Percentiles rank a stretch among this genome's conserved stretches.
Evolutionary conservation across 1,140 invertebrate genomes (phyloP).

Genomic region (Amyelois transitella): DNA sequence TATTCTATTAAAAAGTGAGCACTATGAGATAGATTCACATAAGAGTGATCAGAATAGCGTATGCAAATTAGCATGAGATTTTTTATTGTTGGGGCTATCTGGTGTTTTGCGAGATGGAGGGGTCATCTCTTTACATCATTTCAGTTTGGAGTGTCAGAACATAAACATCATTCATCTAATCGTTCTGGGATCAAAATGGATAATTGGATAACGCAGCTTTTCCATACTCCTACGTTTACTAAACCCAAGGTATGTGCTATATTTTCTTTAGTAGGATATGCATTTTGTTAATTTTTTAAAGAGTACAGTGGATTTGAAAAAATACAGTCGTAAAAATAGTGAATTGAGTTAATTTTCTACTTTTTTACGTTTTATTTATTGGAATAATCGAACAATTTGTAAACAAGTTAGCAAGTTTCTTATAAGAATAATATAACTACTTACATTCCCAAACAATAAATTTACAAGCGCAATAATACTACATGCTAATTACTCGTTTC

Average conservation of each 20-base stretch:
- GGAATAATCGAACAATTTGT: too few relatives aligned
- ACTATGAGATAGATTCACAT: constrained; percentile 17
- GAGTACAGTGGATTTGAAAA: too few relatives aligned
- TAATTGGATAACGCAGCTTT: constrained; percentile 62
- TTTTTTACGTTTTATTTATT: too few relatives aligned
- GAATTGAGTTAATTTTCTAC: too few relatives aligned
- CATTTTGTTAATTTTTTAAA: too few relatives aligned
- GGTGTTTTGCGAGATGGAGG: constrained; percentile 55
- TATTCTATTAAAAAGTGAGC: neutral
- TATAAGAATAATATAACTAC: too few relatives aligned
- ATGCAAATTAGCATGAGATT: constrained; percentile 47
- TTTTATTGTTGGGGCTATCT: constrained; percentile 61
- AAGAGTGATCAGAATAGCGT: constrained; percentile 23
- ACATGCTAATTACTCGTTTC: too few relatives aligned
- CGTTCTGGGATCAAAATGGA: constrained; percentile 30
- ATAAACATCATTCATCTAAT: constrained; percentile 32
- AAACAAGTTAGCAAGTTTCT: too few relatives aligned
- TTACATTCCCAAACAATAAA: too few relatives aligned
- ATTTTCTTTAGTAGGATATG: too few relatives aligned
- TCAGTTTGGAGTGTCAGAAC: constrained; percentile 44
- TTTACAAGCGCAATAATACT: too few relatives aligned
- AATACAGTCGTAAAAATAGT: too few relatives aligned
- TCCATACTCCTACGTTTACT: constrained; percentile 47
- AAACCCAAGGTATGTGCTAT: constrained; percentile 58
- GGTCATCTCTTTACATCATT: constrained; percentile 61